These are phyloP conservation scores for Lepidothrix coronata DNA, from an alignment of 2,113 vertebrate genomes.

Conservation along the genomic window DNA sequence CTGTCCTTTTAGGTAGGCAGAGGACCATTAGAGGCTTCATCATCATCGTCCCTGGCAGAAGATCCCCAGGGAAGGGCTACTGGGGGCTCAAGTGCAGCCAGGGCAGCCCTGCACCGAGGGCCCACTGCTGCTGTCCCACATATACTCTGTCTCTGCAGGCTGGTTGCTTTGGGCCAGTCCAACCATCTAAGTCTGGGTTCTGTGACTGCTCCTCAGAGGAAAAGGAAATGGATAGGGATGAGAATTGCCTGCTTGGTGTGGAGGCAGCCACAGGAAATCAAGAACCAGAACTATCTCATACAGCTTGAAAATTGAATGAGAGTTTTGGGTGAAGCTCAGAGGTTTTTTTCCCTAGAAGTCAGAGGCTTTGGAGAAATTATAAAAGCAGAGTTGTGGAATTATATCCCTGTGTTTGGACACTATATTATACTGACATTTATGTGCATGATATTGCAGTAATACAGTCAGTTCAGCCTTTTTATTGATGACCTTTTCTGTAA, in stretches of 20 bases:
- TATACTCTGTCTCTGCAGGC: background rate
- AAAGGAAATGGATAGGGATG: background rate
- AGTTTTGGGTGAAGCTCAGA: background rate
- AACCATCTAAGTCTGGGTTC: background rate
- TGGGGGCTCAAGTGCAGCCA: background rate
- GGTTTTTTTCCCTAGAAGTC: background rate
- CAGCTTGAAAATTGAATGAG: background rate
- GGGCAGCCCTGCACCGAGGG: background rate
- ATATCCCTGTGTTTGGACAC: background rate
- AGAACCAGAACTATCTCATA: background rate
- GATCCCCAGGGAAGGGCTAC: background rate
- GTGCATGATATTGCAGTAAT: background rate
- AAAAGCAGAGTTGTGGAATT: background rate
- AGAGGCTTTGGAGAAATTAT: background rate
- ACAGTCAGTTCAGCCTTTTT: background rate
- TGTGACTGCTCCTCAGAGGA: background rate
- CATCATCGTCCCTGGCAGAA: rapidly evolving
- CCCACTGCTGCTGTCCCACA: rapidly evolving
- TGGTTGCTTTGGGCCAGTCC: background rate
- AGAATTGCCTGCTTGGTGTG: background rate
- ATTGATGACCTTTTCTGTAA: slow-evolving; percentile 1
- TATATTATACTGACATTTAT: background rate
- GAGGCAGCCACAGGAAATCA: background rate
- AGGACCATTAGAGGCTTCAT: background rate
- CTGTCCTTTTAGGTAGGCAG: background rate